Evolutionary conservation across 1,140 invertebrate species (phyloP).

Genomic region (Nautilus pompilius): DNA sequence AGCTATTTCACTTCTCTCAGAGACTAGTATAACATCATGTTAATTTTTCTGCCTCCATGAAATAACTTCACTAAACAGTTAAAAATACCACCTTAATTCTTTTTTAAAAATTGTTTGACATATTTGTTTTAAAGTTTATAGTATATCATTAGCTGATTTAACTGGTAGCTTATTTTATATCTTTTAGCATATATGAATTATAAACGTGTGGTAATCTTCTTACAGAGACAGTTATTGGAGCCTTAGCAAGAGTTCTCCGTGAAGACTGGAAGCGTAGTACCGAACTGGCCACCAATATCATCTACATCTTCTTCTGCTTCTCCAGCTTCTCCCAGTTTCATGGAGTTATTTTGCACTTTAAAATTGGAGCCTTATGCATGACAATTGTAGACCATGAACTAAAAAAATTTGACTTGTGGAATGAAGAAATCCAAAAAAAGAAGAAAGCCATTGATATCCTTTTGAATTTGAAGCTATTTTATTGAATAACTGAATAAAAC

Average conservation of each 20-base stretch:
- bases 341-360: constrained; percentile 83
- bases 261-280: constrained; percentile 97
- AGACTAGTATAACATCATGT: too few relatives aligned
- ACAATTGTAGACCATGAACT: constrained; percentile 94
- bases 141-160: too few relatives aligned
- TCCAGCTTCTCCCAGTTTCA: constrained; percentile 96
- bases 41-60: too few relatives aligned
- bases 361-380: constrained; percentile 88
- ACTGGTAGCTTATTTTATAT: too few relatives aligned
- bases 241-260: constrained; percentile 85
- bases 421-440: constrained; percentile 76
- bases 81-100: not conserved
- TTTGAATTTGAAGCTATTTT: too few relatives aligned
- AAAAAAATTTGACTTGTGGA: constrained; percentile 88
- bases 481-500: too few relatives aligned
- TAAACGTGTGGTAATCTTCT: too few relatives aligned
- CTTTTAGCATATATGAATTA: too few relatives aligned
- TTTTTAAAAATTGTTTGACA: too few relatives aligned
- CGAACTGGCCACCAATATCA: constrained; percentile 93
- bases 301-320: constrained; percentile 96
- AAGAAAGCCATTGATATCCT: constrained; percentile 54
- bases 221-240: constrained; percentile 91
- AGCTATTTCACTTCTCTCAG: too few relatives aligned
- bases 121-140: too few relatives aligned
- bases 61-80: not conserved